Evolutionary conservation across 2,888 invertebrate genomes (phyloP).

Genomic region (Dynastes tityus): DNA sequence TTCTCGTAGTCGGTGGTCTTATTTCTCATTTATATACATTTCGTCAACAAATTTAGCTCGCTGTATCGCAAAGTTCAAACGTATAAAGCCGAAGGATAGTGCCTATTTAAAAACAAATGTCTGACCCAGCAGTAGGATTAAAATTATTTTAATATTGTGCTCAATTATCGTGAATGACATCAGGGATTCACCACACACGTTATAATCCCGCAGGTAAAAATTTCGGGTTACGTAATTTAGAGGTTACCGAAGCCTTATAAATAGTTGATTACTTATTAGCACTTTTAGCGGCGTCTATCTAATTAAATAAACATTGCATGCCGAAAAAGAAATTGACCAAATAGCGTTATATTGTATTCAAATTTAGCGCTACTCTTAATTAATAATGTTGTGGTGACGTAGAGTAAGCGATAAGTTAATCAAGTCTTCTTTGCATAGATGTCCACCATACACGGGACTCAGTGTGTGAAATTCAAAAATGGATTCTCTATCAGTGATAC

Average conservation of each 20-base stretch:
- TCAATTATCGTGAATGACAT: neutral
- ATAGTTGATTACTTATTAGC: slow-evolving; percentile 32
- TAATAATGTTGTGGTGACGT: slow-evolving; percentile 61
- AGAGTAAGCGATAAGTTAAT: slow-evolving; percentile 62
- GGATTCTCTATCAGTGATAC: slow-evolving; percentile 56
- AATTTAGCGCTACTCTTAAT: slow-evolving; percentile 62
- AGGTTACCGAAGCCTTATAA: slow-evolving; percentile 12
- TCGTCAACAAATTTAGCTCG: slow-evolving; percentile 23
- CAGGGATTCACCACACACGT: neutral
- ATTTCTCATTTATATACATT: neutral
- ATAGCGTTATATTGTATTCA: slow-evolving; percentile 53
- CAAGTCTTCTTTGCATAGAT: slow-evolving; percentile 61
- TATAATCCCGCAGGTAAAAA: slow-evolving; percentile 11
- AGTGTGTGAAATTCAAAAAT: slow-evolving; percentile 58
- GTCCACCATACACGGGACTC: slow-evolving; percentile 55
- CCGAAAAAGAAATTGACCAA: slow-evolving; percentile 31
- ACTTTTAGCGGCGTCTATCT: slow-evolving; percentile 27
- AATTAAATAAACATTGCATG: slow-evolving; percentile 34
- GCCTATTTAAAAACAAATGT: neutral
- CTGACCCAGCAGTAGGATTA: neutral
- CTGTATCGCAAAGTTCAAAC: slow-evolving; percentile 12
- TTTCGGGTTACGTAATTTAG: slow-evolving; percentile 31
- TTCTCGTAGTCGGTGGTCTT: slow-evolving; percentile 9
- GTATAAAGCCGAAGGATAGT: slow-evolving; percentile 5
- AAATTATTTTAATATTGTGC: neutral